Base-by-base conservation (phyloP, 1,140 invertebrate species). In the Chironomus striatipennis region DNA sequence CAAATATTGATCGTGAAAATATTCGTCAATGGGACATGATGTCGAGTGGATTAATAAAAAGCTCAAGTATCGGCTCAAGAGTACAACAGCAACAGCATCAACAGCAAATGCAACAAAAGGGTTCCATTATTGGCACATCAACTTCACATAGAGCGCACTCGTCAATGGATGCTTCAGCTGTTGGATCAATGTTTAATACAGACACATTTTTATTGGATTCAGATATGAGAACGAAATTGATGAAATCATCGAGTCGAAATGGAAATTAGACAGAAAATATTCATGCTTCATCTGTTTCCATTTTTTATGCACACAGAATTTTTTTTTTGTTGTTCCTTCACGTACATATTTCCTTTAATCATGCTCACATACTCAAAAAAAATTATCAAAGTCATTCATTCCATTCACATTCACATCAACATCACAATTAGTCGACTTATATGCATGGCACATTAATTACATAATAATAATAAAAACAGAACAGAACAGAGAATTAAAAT, bases 11-110 rank as follows among this genome's bases (percentile, higher is more conserved):
- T 84, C 88, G 92, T 78, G 92, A 94, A 83, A 93, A 91, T 77
- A 85, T 94, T 77, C 86, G 92, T 43, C 92, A 94, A 79, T 94
- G 92, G 92, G 92, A 94, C 83, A 86, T 93, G 76, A 87, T 93
- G 87, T 94, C 92, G 67, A 93, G 91, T 85, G 91, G 85, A 77
- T 80, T 86, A 74, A 84, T 85, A 85, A 87, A 86, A 79, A 83
- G 82, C 74, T 81, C 73, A 79, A 70, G 65, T 20, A 70, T 70
- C 10, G 17, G 65, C 9, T 70, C 65, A 70, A 15, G 65, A 18
- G 6, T 17, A 70, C 65, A 70, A 9, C 17, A 70, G 20, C 65
- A 70, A 70, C 65, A 34, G 24, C 17, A 70, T 7, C 65, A 70
- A 70, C 65, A 34, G 24, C 65, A 70, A 9, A 9, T 18, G 20